Base-by-base conservation (phyloP, 1,140 invertebrate genomes). In the Microplitis demolitor region DNA sequence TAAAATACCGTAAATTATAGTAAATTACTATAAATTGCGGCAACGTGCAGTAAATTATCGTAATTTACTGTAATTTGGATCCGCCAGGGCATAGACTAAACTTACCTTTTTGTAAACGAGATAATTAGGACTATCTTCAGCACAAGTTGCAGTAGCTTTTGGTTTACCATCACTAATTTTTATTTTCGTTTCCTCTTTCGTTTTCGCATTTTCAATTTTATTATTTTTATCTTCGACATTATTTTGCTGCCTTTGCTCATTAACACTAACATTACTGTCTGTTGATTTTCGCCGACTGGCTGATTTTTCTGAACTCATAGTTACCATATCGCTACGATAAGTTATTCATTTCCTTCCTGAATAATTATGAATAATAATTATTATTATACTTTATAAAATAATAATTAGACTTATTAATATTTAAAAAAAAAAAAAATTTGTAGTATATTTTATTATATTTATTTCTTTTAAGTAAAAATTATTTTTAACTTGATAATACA, bases 271-370 rank as follows among this genome's bases (percentile, higher is more conserved):
- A 70, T 78, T 80, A 35, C 80, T 82, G 60, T 77, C 77, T 77
- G 77, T 78, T 72, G 84, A 82, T 79, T 80, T 84, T 54, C 80
- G 78, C 77, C 84, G 82, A 76, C 79, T 84, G 77, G 80, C 82
- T 80, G 82, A 83, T 75, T 85, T 84, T 82, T 86, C 84, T 78
- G 85, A 83, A 79, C 83, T 86, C 85, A 86, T 86, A 77, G 85
- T 85, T 83, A 86, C 85, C 84, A 86, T 85, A 83, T 82, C 78
- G 62, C 79, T 81, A 82, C 71, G 73, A 45, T 69, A 80, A 67
- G 71, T 61, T 76, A 76, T 82, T 54, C 74, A 76, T 76, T 71
- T 71, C 74, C 74, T 72, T 73, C 69, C 74, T 76, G 64, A 45
- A 73, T 58, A 5, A 24, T 58, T 54, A 8, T 39, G 5, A 39